These are phyloP conservation scores for Criorhina ranunculi DNA, from an alignment of 2,888 invertebrate genomes.

Conservation along the genomic window DNA sequence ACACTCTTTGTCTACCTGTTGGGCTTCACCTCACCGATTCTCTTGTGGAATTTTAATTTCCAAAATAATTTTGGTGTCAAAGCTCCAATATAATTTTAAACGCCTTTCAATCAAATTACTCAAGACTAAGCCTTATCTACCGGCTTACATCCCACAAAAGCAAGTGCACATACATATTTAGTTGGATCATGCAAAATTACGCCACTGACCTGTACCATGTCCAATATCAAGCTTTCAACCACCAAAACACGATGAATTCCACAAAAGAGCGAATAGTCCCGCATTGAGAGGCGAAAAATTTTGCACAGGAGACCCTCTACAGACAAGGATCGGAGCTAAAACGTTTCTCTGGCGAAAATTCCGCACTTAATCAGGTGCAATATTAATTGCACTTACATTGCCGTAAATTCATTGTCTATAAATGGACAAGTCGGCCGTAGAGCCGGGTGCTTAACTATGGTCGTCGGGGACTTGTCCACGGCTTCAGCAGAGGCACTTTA, in stretches of 20 bases:
- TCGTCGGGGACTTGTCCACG: constrained; percentile 14
- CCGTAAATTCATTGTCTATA: constrained; percentile 73
- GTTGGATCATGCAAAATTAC: constrained; percentile 51
- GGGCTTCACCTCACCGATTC: too few relatives aligned
- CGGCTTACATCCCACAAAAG: neutral
- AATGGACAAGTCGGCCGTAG: constrained; percentile 61
- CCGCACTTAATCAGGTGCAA: constrained; percentile 74
- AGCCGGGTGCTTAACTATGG: constrained; percentile 19
- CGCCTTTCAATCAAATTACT: constrained; percentile 56
- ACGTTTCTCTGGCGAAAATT: constrained; percentile 51
- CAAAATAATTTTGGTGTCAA: constrained; percentile 9
- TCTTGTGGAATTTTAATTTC: neutral
- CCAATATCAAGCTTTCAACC: neutral
- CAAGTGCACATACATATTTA: constrained; percentile 9
- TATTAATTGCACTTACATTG: constrained; percentile 74
- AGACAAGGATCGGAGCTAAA: constrained; percentile 36
- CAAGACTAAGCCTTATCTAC: constrained; percentile 7
- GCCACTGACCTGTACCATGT: constrained; percentile 6
- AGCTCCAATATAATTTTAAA: constrained; percentile 7
- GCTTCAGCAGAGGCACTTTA: constrained; percentile 58
- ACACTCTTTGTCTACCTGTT: too few relatives aligned
- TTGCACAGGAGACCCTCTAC: neutral
- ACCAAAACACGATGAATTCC: constrained; percentile 1
- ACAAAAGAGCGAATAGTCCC: constrained; percentile 34
- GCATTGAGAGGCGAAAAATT: constrained; percentile 10